Base-by-base conservation (phyloP, 1,140 invertebrate species). In the Lasaia peninsularis region DNA sequence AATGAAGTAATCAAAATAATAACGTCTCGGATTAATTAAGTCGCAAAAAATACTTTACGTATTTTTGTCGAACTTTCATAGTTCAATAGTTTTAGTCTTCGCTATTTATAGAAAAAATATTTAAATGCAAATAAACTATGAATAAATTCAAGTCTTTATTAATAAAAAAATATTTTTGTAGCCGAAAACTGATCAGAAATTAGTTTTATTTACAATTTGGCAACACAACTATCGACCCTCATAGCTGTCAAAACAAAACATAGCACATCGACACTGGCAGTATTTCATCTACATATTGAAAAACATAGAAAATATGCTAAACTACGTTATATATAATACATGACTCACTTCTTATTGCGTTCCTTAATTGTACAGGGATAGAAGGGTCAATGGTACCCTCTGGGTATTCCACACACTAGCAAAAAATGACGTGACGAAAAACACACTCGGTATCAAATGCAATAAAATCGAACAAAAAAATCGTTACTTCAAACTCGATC, bases 241-340 rank as follows among this genome's bases (percentile, higher is more conserved):
- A 51, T 44, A 62, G 57, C 57, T 53, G 24, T 58, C 14, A 32
- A 60, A 53, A 59, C 37, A 40, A n/a, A n/a, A 18, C 35, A 16
- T 18, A 40, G 35, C 35, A 79, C 76, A 75, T 78, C 67, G 73
- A 80, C 73, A 80, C 73, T 79, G 80, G 78, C 83, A 80, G 78
- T 85, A 80, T 77, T 72, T 79, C 65, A 74, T 83, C 81, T 87
- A 87, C 77, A 75, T 83, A 84, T 87, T 75, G 80, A 84, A 85
- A 82, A 85, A 78, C 73, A 86, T 81, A 80, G 80, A 84, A 84
- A 80, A 83, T 83, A 80, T 80, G 62, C 75, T 80, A 80, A 70
- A 65, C 81, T 85, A 85, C 76, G 78, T 83, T 85, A 79, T 86
- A 83, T 75, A 86, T 74, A 77, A 78, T 74, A 77, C 62, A 79